These are phyloP conservation scores for Alethe diademata DNA, from an alignment of 2,113 vertebrate species.

Conservation along the genomic window DNA sequence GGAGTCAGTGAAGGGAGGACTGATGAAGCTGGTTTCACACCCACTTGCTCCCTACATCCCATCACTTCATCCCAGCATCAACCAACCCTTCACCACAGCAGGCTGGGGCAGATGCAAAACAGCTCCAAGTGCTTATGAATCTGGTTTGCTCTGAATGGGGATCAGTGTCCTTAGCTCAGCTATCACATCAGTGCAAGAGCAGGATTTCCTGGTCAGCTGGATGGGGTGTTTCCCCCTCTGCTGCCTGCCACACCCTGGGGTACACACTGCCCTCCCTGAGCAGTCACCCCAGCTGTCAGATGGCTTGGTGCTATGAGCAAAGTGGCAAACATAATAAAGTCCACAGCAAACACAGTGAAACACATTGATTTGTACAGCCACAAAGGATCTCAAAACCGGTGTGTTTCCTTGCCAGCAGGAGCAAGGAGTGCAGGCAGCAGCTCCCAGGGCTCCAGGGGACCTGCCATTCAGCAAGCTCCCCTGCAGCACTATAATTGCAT, in stretches of 20 bases:
- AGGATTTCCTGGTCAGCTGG: not conserved
- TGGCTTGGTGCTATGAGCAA: not conserved
- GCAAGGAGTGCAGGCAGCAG: not conserved
- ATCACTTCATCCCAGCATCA: not conserved
- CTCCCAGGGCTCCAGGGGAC: not conserved
- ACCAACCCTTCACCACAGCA: not conserved
- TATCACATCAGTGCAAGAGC: not conserved
- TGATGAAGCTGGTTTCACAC: not conserved
- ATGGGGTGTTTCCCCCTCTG: not conserved
- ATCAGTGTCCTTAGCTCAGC: not conserved
- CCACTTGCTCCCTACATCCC: not conserved
- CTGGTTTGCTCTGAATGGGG: not conserved
- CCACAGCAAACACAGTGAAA: not conserved
- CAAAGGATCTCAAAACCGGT: not conserved
- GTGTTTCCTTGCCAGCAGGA: not conserved
- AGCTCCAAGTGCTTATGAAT: not conserved
- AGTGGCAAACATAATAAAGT: not conserved
- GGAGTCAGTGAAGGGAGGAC: not conserved
- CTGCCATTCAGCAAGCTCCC: not conserved
- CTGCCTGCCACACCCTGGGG: not conserved
- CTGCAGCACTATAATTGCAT: not conserved
- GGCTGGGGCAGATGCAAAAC: not conserved
- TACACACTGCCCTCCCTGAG: not conserved
- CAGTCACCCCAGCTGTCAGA: not conserved
- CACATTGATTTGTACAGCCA: not conserved